Evolutionary conservation across 2,113 vertebrate species (phyloP).

Genomic region (Lycocorax pyrrhopterus): DNA sequence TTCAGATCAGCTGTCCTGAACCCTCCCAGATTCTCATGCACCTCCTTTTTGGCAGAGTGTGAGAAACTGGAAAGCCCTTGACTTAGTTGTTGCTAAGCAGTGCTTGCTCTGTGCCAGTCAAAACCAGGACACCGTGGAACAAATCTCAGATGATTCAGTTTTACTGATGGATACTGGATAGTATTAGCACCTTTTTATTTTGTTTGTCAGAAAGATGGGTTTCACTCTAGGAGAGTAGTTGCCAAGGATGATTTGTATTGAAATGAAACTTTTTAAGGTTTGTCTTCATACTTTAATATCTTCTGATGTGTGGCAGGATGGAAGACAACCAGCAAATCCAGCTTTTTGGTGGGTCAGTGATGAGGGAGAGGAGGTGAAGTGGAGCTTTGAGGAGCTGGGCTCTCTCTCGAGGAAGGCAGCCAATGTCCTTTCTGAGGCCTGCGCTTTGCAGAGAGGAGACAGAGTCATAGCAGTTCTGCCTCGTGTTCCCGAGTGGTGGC

Average conservation of each 20-base stretch:
- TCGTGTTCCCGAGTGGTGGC: conserved; percentile 70
- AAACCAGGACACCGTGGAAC: background rate
- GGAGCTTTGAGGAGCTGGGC: conserved; percentile 71
- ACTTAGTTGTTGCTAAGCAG: background rate
- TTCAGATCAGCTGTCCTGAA: background rate
- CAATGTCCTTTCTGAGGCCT: conserved; percentile 45
- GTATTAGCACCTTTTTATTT: background rate
- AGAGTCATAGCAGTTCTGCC: conserved; percentile 58
- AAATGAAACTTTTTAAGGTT: background rate
- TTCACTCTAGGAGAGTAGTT: accelerated
- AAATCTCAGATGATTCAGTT: background rate
- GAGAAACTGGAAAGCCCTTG: background rate
- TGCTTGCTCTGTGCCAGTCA: background rate
- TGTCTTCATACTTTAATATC: background rate
- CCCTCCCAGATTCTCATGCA: background rate
- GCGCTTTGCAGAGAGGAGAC: conserved; percentile 63
- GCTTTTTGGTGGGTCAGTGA: conserved; percentile 72
- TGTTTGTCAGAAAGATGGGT: background rate
- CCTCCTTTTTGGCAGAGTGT: background rate
- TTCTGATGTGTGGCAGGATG: background rate
- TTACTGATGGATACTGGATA: background rate
- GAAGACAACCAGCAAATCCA: conserved; percentile 22
- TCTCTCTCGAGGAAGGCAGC: conserved; percentile 64
- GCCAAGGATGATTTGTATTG: background rate
- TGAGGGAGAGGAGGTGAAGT: conserved; percentile 59